Evolutionary conservation across 2,888 invertebrate genomes (phyloP).

Genomic region (Idaea straminata): DNA sequence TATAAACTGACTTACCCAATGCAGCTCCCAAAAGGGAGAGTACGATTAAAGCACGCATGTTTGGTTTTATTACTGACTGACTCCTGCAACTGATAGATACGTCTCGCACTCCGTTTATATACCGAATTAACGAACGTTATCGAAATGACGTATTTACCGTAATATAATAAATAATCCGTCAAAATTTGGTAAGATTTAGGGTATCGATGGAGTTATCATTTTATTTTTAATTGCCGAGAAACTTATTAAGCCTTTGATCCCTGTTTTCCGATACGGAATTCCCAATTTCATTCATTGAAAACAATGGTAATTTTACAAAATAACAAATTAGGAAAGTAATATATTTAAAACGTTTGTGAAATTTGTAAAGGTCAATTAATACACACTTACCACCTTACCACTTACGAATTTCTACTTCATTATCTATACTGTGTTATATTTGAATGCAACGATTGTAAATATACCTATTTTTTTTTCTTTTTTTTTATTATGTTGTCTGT

Average conservation of each 20-base stretch:
- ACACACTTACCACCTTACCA: no score
- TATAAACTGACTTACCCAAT: neutral
- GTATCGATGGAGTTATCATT: neutral
- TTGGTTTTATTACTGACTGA: conserved; percentile 7
- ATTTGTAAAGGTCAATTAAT: neutral
- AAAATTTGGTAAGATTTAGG: neutral
- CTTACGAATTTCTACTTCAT: no score
- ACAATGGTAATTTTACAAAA: neutral
- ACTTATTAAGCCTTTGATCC: neutral
- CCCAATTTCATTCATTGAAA: neutral
- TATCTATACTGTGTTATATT: no score
- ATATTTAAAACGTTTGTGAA: neutral
- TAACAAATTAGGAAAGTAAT: neutral
- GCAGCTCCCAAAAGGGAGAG: conserved; percentile 20
- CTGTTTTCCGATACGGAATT: neutral
- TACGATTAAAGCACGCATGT: conserved; percentile 21
- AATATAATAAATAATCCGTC: neutral
- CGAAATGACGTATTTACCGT: neutral
- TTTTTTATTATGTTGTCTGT: no score
- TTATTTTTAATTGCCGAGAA: neutral
- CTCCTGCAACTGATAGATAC: neutral
- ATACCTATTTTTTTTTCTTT: no score
- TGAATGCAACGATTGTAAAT: no score
- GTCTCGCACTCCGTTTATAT: conserved; percentile 12
- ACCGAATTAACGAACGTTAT: neutral